These are phyloP conservation scores for Steinernema feltiae DNA, from an alignment of 1,140 invertebrate species.

Conservation along the genomic window DNA sequence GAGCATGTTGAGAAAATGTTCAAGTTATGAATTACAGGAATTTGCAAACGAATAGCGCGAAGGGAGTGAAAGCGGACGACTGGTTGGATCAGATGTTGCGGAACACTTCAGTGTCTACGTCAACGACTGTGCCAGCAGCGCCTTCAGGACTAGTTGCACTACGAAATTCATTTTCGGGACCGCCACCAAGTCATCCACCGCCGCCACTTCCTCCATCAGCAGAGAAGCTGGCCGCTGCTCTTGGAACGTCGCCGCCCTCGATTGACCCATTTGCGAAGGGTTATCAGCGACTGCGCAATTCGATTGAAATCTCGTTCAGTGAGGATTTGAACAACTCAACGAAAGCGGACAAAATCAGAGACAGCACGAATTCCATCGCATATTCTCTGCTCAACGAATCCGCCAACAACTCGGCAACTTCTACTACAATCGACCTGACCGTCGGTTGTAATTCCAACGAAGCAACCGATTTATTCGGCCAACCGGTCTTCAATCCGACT, in stretches of 20 bases:
- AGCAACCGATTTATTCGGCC: slow-evolving; percentile 33
- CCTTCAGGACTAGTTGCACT: background rate
- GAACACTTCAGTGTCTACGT: slow-evolving; percentile 14
- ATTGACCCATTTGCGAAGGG: slow-evolving; percentile 5
- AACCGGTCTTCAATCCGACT: slow-evolving; percentile 31
- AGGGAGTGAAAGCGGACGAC: slow-evolving; percentile 34
- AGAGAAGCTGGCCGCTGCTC: slow-evolving; percentile 9
- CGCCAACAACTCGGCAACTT: slow-evolving; percentile 35
- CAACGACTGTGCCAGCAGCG: background rate
- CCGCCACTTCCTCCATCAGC: slow-evolving; percentile 37
- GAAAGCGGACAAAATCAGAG: slow-evolving; percentile 16
- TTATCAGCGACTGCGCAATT: background rate
- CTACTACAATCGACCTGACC: background rate
- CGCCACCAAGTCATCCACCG: slow-evolving; percentile 34
- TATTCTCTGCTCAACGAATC: slow-evolving; percentile 47
- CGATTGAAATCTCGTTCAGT: background rate
- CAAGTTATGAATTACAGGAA: background rate
- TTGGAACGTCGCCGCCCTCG: background rate
- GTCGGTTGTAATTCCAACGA: background rate
- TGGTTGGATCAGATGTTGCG: slow-evolving; percentile 42
- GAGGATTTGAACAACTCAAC: background rate
- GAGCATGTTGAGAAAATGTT: slow-evolving; percentile 10
- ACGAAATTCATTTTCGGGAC: slow-evolving; percentile 15
- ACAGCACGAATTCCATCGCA: slow-evolving; percentile 34
- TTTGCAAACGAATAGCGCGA: background rate